phyloP scores from a whole-genome alignment of 2,113 vertebrate species.

The Dermatemys mawii region DNA sequence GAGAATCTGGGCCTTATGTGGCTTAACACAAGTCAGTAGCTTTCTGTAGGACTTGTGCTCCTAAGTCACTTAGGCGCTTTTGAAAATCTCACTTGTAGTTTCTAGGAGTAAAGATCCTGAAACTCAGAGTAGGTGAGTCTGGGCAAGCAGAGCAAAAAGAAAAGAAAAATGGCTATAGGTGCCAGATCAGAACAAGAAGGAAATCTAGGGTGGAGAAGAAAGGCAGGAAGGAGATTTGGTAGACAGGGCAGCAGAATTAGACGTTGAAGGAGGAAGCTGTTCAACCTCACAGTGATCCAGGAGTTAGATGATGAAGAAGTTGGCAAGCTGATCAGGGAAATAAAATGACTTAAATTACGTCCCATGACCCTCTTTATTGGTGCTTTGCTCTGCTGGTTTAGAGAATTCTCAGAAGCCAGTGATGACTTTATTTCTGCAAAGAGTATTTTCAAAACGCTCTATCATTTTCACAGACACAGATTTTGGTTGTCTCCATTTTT shows the following conservation, averaged over 20 bases:
- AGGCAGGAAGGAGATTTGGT: background rate
- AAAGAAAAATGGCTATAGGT: background rate
- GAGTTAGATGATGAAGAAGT: background rate
- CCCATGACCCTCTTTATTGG: background rate
- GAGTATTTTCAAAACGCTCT: background rate
- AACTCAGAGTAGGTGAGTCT: background rate
- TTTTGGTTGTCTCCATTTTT: background rate
- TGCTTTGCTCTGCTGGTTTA: background rate
- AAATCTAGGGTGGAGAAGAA: background rate
- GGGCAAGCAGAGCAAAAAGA: background rate
- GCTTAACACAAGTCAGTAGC: background rate
- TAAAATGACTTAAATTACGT: background rate
- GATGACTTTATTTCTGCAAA: background rate
- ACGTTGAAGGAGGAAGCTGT: background rate
- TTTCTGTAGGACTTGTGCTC: background rate
- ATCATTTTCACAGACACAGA: background rate
- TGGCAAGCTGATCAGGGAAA: background rate
- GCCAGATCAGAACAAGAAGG: background rate
- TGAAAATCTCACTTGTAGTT: background rate
- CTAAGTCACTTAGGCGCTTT: background rate
- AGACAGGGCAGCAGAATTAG: background rate
- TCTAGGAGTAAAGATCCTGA: background rate
- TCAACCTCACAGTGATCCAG: background rate
- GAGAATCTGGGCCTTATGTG: background rate
- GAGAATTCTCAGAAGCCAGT: constrained; percentile 3